A percentile compares a stretch with the other conserved stretches of the same genome.
These are phyloP conservation scores for Protobothrops flavoviridis DNA, from an alignment of 2,113 vertebrate genomes.

Conservation along the genomic window DNA sequence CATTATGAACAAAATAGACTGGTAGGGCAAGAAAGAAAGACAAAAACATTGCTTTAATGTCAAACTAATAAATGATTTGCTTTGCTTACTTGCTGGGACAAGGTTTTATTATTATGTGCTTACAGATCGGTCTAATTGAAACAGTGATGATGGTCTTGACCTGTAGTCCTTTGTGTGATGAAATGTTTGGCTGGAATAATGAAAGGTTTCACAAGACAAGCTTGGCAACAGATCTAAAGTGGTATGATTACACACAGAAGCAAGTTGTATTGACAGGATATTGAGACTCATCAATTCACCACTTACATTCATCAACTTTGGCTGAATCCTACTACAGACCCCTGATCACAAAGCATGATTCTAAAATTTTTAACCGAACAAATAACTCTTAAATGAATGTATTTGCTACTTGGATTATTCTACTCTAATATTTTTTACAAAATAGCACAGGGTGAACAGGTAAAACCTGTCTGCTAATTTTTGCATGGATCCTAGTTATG, in stretches of 20 bases:
- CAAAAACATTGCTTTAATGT: not conserved
- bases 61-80: not conserved
- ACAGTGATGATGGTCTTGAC: not conserved
- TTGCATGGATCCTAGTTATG: not conserved
- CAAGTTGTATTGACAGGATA: not conserved
- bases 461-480: not conserved
- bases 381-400: not conserved
- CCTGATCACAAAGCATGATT: not conserved
- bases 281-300: not conserved
- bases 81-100: not conserved
- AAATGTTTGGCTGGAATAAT: not conserved
- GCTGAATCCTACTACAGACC: not conserved
- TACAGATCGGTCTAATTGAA: not conserved
- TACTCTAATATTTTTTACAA: not conserved
- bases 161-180: not conserved
- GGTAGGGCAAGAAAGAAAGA: not conserved
- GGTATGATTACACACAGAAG: not conserved
- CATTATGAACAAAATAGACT: not conserved
- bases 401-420: not conserved
- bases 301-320: not conserved
- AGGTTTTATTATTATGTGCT: not conserved
- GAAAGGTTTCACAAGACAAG: not conserved
- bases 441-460: not conserved
- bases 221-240: not conserved
- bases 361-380: not conserved